Evolutionary conservation across 2,797 vertebrate genomes (phyloP).

Genomic region (Zalophus californianus): DNA sequence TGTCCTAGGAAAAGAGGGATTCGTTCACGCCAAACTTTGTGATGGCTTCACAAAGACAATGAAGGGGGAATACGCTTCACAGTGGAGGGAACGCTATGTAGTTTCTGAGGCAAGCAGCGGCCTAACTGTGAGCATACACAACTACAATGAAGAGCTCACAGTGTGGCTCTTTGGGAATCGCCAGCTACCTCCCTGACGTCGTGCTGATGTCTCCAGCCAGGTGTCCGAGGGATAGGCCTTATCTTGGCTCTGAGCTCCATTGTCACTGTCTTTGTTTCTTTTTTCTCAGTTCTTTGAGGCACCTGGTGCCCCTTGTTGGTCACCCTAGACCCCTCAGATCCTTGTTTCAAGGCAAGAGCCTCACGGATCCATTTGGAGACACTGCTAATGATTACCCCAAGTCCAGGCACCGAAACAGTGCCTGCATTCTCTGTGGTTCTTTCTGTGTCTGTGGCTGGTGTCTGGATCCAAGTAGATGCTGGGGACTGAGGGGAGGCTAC

Average conservation of each 20-base stretch:
- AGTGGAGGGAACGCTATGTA: accelerated
- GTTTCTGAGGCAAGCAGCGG: background rate
- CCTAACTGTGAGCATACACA: background rate
- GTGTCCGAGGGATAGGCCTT: background rate
- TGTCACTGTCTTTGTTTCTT: background rate
- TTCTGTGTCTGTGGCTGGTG: constrained; percentile 33
- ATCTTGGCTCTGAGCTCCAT: background rate
- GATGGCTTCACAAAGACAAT: background rate
- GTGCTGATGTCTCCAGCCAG: background rate
- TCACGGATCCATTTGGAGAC: background rate
- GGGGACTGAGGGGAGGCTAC: background rate
- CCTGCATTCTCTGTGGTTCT: background rate
- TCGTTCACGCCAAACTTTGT: background rate
- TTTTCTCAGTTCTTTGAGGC: background rate
- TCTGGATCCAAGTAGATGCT: background rate
- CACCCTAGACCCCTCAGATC: background rate
- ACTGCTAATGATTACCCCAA: background rate
- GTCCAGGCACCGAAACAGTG: background rate
- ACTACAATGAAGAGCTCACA: background rate
- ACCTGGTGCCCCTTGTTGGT: background rate
- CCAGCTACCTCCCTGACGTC: background rate
- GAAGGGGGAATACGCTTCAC: background rate
- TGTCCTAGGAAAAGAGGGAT: background rate
- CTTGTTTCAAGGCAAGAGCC: background rate
- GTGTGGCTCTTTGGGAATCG: background rate